Conservation (phyloP, 2,113 vertebrate species). For the Heliornis fulica region DNA sequence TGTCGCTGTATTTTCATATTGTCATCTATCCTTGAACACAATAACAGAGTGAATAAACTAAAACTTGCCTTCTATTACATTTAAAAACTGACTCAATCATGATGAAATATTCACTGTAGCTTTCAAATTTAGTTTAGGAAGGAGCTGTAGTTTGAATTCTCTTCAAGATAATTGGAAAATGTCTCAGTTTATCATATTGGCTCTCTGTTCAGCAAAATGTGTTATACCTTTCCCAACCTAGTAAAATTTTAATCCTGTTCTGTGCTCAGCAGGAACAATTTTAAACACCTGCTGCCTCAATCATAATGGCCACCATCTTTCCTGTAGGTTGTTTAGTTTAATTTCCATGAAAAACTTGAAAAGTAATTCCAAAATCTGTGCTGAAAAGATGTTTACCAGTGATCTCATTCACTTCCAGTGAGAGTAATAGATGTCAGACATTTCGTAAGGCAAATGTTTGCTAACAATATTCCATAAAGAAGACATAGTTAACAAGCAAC, state of each 20-base stretch:
- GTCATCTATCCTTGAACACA: neutral
- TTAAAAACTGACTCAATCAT: neutral
- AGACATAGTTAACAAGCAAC: neutral
- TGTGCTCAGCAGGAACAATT: neutral
- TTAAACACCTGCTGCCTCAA: neutral
- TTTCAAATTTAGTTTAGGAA: neutral
- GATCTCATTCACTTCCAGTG: neutral
- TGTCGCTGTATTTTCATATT: neutral
- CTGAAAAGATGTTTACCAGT: neutral
- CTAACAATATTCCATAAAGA: neutral
- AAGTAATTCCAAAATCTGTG: neutral
- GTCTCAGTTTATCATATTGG: neutral
- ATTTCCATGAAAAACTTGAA: neutral
- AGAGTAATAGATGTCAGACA: neutral
- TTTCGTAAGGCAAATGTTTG: slow-evolving; percentile 1
- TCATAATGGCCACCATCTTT: neutral
- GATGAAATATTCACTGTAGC: neutral
- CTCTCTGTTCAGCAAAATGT: neutral
- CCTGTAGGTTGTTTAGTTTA: neutral
- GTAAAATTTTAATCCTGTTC: slow-evolving; percentile 14
- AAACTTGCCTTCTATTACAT: neutral
- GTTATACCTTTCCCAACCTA: neutral
- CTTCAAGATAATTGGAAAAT: slow-evolving; percentile 7
- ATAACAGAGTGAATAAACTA: neutral
- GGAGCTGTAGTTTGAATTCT: neutral